Evolutionary conservation across 2,888 invertebrate genomes (phyloP), one percentile per base, ranked within the genome.

Genomic region (Odontocolon sp.): DNA sequence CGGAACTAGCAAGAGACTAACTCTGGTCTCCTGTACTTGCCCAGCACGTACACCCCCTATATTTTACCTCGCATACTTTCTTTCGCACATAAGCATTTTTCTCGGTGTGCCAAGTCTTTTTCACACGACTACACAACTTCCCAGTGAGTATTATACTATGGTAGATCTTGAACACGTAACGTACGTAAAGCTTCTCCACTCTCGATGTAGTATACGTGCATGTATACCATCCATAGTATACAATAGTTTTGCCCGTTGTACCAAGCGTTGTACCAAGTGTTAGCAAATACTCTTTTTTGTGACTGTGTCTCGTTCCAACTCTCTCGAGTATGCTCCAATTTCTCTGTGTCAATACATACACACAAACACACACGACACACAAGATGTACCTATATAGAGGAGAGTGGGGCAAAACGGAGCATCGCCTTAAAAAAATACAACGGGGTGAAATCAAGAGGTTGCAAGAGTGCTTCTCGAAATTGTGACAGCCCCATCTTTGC

Each of bases 21-120:
- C 64, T 57, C 47, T 47, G n/a, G n/a, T 28, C 47, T 26, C 14
- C 26, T 14, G 26, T 42, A 61, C 16, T 31, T 36, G 57, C 54
- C 40, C 56, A n/a, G 45, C 77, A 77, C 77, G 77, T 72, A 21
- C 42, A 28, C 33, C n/a, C 57, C 31, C 28, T 42, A 63, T 64
- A 72, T 52, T 61, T 77, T 57, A 77, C 57, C 50, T 21, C 57
- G 45, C 64, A 64, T 42, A 72, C 42, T 36, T 31, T 68, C 47
- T 26, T 71, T 47, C 61, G 38, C 45, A 36, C 50, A 54, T 68
- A 63, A 77, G 31, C 52, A 64, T 63, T 63, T 42, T 18, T 33
- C 18, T 2, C n/a, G n/a, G 9, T 66, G 38, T 3, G 38, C 45
- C 23, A n/a, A 28, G 28, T 33, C 11, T 40, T 57, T 68, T 73